These are phyloP conservation scores for Dolichopus griseipennis DNA, from an alignment of 2,888 invertebrate genomes.

Conservation along the genomic window DNA sequence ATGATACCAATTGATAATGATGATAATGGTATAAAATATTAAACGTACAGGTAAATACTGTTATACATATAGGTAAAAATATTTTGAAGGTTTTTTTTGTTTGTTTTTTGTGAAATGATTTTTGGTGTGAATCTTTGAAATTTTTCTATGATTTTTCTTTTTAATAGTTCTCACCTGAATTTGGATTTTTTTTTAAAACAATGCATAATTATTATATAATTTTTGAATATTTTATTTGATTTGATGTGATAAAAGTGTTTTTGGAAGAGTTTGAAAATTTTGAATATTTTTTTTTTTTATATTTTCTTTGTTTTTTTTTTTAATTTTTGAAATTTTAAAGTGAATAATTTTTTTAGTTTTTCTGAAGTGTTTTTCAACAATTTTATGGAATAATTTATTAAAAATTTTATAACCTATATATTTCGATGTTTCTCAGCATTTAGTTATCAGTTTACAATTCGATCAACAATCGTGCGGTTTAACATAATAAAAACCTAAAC, in stretches of 20 bases:
- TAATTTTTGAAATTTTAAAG: not conserved
- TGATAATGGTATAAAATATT: too few relatives aligned
- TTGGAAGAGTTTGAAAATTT: not conserved
- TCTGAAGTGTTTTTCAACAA: not conserved
- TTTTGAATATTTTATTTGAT: not conserved
- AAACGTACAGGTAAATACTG: too few relatives aligned
- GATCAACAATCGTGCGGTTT: not conserved
- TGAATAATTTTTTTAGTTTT: not conserved
- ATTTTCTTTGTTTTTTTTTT: not conserved
- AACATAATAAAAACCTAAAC: not conserved
- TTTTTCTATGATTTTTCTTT: too few relatives aligned
- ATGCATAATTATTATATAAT: not conserved
- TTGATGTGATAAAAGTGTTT: not conserved
- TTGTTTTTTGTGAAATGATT: not conserved
- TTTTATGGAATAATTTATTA: not conserved
- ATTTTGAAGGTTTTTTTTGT: not conserved
- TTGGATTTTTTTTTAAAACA: not conserved
- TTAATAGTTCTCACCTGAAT: conserved; percentile 5
- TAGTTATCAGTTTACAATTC: conserved; percentile 8
- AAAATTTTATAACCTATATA: not conserved
- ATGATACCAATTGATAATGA: too few relatives aligned
- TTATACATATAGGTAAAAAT: not conserved
- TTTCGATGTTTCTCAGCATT: conserved; percentile 5
- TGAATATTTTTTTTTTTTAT: not conserved
- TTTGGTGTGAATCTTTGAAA: not conserved